Percentiles rank a stretch among this genome's conserved stretches.
Conservation (phyloP, 2,888 invertebrate genomes). For the Standfussiana lucernea region DNA sequence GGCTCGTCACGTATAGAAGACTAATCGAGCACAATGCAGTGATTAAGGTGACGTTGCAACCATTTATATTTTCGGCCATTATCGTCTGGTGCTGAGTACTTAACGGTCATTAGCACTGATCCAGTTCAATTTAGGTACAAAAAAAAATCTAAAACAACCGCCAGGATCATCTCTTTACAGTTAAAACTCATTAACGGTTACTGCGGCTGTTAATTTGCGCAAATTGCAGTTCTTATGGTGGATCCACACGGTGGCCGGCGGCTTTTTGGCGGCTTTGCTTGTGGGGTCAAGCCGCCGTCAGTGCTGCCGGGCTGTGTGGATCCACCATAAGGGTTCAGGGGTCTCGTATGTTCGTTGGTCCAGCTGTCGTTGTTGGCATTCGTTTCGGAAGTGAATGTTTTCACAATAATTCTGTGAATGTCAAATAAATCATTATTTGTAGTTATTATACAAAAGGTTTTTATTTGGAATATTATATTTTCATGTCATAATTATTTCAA, state of each 20-base stretch:
- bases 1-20: no score
- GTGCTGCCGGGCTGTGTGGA: no score
- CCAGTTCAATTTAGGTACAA: neutral
- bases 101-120: neutral
- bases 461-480: neutral
- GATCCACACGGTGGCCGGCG: no score
- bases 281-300: no score
- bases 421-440: neutral
- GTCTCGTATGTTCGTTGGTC: neutral
- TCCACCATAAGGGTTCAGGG: no score
- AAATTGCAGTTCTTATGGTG: no score
- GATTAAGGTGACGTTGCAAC: neutral
- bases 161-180: no score
- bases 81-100: neutral
- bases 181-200: neutral
- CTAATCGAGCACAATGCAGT: neutral
- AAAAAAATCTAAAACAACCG: neutral
- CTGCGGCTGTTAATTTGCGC: no score
- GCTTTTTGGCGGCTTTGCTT: no score
- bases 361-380: neutral
- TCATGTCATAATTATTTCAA: neutral
- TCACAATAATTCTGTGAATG: conserved; percentile 24
- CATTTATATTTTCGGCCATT: neutral
- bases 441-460: no score
- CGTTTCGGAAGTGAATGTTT: conserved; percentile 9